Evolutionary conservation across 2,888 invertebrate genomes (phyloP).

Genomic region (Oscheius sp.): DNA sequence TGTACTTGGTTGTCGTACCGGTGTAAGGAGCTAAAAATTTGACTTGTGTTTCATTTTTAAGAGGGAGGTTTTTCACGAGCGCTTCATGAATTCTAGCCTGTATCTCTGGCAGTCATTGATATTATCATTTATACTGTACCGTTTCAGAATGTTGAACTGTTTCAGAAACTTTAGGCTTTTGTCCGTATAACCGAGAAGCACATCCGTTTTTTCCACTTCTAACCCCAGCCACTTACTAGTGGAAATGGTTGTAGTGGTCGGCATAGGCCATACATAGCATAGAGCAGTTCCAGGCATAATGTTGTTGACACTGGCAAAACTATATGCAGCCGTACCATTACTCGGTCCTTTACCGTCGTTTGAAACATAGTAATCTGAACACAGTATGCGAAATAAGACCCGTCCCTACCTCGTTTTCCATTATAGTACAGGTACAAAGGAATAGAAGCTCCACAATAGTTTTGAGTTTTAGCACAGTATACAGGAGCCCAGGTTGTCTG

Average conservation of each 20-base stretch:
- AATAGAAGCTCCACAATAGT: slow-evolving; percentile 47
- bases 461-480: slow-evolving; percentile 43
- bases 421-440: slow-evolving; percentile 49
- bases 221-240: background rate
- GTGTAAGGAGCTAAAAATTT: too few species aligned
- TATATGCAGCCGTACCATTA: slow-evolving; percentile 1
- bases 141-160: too few species aligned
- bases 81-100: too few species aligned
- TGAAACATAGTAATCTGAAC: slow-evolving; percentile 30
- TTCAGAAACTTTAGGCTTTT: too few species aligned
- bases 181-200: too few species aligned
- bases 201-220: too few species aligned
- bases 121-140: too few species aligned
- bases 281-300: slow-evolving; percentile 8
- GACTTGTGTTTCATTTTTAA: too few species aligned
- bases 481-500: slow-evolving; percentile 39
- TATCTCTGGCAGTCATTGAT: too few species aligned
- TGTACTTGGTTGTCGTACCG: too few species aligned
- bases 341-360: slow-evolving; percentile 13
- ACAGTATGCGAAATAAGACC: background rate
- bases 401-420: background rate
- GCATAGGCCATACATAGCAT: background rate
- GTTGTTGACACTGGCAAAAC: background rate
- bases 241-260: background rate
- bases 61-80: too few species aligned